phyloP scores from a whole-genome alignment of 2,888 invertebrate species.

The Miltochrista miniata region DNA sequence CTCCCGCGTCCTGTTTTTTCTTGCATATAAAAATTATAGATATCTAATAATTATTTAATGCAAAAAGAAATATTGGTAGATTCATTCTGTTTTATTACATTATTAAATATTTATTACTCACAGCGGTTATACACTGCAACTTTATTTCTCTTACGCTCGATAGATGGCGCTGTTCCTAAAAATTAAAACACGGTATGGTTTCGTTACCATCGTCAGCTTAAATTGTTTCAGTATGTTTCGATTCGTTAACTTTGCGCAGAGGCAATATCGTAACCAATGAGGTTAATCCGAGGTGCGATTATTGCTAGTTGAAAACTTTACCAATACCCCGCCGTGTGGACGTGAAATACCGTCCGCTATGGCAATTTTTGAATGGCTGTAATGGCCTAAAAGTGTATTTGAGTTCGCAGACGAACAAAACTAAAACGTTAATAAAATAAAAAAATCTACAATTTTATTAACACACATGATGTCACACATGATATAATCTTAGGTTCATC shows the following conservation, averaged over 20 bases:
- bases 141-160: conserved; percentile 14
- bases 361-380: conserved; percentile 73
- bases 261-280: conserved; percentile 97
- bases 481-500: no score
- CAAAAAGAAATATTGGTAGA: no score
- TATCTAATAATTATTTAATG: no score
- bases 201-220: conserved; percentile 17
- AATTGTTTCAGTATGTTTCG: not conserved
- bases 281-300: conserved; percentile 93
- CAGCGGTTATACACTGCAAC: no score
- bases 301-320: conserved; percentile 96
- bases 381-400: conserved; percentile 51
- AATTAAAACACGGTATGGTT: conserved; percentile 52
- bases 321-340: conserved; percentile 76
- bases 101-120: no score
- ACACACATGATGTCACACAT: no score
- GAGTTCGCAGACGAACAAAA: no score
- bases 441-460: no score
- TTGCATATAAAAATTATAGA: no score
- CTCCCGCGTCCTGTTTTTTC: no score
- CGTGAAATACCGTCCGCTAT: conserved; percentile 75
- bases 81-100: no score
- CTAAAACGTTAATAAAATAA: no score
- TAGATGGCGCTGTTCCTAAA: conserved; percentile 57
- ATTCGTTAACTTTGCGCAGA: conserved; percentile 88